Percentiles rank a stretch among this genome's conserved stretches.
phyloP scores from a whole-genome alignment of 2,113 vertebrate genomes.

The Notiomystis cincta region DNA sequence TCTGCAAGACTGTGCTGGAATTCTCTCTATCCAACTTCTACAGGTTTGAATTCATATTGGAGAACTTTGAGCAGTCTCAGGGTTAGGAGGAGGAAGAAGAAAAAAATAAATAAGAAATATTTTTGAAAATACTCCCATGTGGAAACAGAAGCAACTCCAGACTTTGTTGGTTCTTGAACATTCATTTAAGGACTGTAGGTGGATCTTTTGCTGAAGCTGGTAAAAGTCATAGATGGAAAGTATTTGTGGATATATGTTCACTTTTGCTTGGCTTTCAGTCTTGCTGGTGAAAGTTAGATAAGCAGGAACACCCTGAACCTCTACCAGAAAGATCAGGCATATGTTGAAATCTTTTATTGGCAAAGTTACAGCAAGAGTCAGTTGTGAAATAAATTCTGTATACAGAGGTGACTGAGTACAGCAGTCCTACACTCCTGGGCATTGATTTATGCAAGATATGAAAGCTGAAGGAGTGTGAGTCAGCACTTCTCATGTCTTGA shows the following conservation, averaged over 20 bases:
- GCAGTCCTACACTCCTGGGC: background rate
- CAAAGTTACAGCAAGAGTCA: background rate
- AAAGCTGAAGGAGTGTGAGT: background rate
- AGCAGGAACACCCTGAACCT: background rate
- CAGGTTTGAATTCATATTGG: background rate
- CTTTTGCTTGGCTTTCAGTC: background rate
- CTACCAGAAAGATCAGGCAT: background rate
- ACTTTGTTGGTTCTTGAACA: background rate
- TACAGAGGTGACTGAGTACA: background rate
- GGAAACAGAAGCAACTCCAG: background rate
- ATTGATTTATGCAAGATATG: background rate
- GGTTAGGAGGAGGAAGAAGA: background rate
- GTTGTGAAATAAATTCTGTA: background rate
- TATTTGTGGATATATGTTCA: background rate
- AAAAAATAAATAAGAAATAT: background rate
- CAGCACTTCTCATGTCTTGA: background rate
- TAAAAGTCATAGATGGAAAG: background rate
- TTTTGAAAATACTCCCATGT: background rate
- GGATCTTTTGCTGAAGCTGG: background rate
- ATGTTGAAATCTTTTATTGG: background rate
- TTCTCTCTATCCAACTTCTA: background rate
- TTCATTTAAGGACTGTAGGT: background rate
- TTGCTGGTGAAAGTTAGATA: background rate
- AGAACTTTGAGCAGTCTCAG: background rate
- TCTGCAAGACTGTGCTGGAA: background rate